Evolutionary conservation across 1,140 invertebrate genomes (phyloP).

Genomic region (Artemia franciscana): DNA sequence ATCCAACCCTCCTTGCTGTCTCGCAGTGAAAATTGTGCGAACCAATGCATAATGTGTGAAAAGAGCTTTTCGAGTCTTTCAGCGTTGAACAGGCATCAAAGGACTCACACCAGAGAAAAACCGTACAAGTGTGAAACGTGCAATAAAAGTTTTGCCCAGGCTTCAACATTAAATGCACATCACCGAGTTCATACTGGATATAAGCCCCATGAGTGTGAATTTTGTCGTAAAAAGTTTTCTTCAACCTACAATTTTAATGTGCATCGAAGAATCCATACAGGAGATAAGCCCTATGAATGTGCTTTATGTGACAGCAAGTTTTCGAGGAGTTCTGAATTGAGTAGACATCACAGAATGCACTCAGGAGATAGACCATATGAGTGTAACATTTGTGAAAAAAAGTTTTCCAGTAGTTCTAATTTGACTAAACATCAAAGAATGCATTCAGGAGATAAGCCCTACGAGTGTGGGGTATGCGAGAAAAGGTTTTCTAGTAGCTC

Average conservation of each 20-base stretch:
- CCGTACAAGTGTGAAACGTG: constrained; percentile 96
- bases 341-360: constrained; percentile 2
- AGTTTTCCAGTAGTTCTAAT: background rate
- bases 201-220: constrained; percentile 4
- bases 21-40: too few relatives aligned
- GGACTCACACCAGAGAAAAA: constrained; percentile 94
- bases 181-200: constrained; percentile 32
- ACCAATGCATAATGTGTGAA: too few relatives aligned
- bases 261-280: constrained; percentile 6
- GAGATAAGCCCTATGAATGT: constrained; percentile 6
- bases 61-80: constrained; percentile 78
- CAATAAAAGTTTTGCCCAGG: constrained; percentile 92
- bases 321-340: background rate
- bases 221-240: constrained; percentile 8
- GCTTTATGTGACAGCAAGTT: constrained; percentile 6
- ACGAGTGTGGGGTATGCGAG: constrained; percentile 92
- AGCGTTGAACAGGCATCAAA: constrained; percentile 65
- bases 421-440: constrained; percentile 47
- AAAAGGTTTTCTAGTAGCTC: constrained; percentile 93
- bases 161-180: constrained; percentile 46
- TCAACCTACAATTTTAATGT: background rate
- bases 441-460: constrained; percentile 96
- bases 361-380: constrained; percentile 7
- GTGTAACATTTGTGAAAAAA: background rate
- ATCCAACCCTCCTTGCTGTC: too few relatives aligned